These are phyloP conservation scores for Ammodramus savannarum DNA, from an alignment of 2,113 vertebrate genomes.

Conservation along the genomic window DNA sequence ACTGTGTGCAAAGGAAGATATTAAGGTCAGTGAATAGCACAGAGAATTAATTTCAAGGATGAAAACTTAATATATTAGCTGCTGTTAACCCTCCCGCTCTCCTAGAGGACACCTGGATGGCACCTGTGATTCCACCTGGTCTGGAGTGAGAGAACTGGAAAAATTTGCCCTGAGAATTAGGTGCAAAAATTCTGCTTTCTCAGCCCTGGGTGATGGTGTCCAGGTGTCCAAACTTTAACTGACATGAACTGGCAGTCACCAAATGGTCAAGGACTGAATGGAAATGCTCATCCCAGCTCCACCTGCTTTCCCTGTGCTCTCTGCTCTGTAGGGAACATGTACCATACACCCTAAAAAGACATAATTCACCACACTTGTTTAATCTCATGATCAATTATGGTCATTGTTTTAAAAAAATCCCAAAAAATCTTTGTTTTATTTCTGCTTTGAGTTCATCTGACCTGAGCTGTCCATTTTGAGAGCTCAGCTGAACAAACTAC, in stretches of 20 bases:
- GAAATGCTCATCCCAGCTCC: neutral
- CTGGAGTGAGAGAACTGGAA: neutral
- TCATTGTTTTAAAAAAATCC: fast-evolving
- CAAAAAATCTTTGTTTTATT: neutral
- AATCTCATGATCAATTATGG: neutral
- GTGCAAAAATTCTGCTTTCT: neutral
- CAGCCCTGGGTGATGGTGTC: neutral
- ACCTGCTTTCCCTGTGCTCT: neutral
- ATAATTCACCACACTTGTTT: neutral
- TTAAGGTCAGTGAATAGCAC: neutral
- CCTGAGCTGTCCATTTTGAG: neutral
- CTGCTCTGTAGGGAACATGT: neutral
- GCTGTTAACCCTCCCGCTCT: neutral
- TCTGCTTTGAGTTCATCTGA: neutral
- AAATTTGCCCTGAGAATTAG: neutral
- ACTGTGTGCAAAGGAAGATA: neutral
- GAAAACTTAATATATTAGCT: neutral
- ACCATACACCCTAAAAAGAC: fast-evolving
- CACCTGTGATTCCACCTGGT: neutral
- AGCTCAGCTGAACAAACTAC: neutral
- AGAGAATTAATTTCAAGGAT: neutral
- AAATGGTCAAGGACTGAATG: neutral
- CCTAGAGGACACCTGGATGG: neutral
- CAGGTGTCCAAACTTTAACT: neutral
- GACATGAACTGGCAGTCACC: neutral